Conservation (phyloP, 2,797 vertebrate species). For the Cyclura pinguis region DNA sequence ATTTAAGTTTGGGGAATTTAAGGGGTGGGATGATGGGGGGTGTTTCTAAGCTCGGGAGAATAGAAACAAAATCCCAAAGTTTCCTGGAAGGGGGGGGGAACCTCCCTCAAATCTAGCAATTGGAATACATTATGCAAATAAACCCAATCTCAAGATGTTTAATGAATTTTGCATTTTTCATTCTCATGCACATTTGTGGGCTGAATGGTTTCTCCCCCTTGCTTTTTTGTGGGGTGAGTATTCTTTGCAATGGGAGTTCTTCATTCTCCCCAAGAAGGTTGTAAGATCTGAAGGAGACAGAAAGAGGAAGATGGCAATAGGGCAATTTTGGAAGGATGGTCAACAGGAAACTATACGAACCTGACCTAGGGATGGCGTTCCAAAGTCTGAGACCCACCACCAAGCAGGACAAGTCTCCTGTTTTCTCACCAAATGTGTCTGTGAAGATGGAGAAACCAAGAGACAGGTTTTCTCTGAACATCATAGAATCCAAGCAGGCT, state of each 20-base stretch:
- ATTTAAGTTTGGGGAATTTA: constrained; percentile 20
- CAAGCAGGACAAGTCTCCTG: too few relatives aligned
- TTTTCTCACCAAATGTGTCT: too few relatives aligned
- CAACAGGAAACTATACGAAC: too few relatives aligned
- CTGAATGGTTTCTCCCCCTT: neutral
- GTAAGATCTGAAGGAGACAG: neutral
- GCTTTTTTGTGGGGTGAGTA: neutral
- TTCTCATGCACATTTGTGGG: neutral
- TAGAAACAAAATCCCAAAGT: constrained; percentile 10
- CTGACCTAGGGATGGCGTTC: too few relatives aligned
- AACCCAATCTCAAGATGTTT: neutral
- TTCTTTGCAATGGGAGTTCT: neutral
- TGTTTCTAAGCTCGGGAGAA: neutral
- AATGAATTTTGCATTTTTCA: constrained; percentile 30
- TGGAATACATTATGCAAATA: constrained; percentile 41
- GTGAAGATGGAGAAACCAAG: too few relatives aligned
- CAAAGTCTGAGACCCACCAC: too few relatives aligned
- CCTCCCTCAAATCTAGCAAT: constrained; percentile 25
- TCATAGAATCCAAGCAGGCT: too few relatives aligned
- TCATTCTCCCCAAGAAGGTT: neutral
- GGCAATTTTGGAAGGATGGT: too few relatives aligned
- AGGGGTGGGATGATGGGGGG: neutral
- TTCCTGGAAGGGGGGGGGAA: neutral
- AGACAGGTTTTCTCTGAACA: too few relatives aligned
- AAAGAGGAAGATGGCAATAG: neutral